These are phyloP conservation scores for Danio tinwini DNA, from an alignment of 2,797 vertebrate species.

Conservation along the genomic window DNA sequence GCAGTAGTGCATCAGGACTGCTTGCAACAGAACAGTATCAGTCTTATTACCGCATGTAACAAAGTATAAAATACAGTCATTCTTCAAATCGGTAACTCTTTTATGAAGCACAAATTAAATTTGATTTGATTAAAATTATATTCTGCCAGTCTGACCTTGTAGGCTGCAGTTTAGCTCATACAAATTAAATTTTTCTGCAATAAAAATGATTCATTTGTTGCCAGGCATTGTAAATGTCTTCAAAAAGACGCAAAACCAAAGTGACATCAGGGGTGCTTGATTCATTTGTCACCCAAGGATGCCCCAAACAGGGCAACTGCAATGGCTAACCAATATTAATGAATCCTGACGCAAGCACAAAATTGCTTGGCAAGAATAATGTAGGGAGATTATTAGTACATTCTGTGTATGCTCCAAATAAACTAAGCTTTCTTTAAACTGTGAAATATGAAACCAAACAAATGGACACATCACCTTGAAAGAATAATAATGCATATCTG, in stretches of 20 bases:
- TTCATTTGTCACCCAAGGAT: conserved; percentile 56
- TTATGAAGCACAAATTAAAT: conserved; percentile 86
- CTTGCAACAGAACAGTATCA: conserved; percentile 80
- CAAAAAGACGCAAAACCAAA: conserved; percentile 73
- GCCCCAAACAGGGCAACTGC: conserved; percentile 39
- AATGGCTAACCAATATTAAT: conserved; percentile 52
- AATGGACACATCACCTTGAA: conserved; percentile 29
- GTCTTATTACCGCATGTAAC: conserved; percentile 83
- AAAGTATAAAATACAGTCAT: conserved; percentile 84
- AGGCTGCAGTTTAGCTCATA: conserved; percentile 82
- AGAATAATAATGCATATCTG: conserved; percentile 28
- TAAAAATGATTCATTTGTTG: conserved; percentile 86
- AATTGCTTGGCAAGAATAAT: conserved; percentile 47
- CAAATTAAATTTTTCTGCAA: conserved; percentile 84
- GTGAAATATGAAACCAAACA: conserved; percentile 39
- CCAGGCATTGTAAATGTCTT: conserved; percentile 81
- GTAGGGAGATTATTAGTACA: conserved; percentile 41
- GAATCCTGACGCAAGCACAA: conserved; percentile 43
- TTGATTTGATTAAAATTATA: conserved; percentile 88
- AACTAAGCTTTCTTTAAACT: conserved; percentile 35
- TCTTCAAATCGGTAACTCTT: conserved; percentile 84
- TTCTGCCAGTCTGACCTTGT: conserved; percentile 85
- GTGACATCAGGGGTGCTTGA: conserved; percentile 66
- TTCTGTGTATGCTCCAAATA: conserved; percentile 28
- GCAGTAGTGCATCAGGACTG: background rate